These are phyloP conservation scores for Amphilophus citrinellus DNA, from an alignment of 2,113 vertebrate species.

Conservation along the genomic window DNA sequence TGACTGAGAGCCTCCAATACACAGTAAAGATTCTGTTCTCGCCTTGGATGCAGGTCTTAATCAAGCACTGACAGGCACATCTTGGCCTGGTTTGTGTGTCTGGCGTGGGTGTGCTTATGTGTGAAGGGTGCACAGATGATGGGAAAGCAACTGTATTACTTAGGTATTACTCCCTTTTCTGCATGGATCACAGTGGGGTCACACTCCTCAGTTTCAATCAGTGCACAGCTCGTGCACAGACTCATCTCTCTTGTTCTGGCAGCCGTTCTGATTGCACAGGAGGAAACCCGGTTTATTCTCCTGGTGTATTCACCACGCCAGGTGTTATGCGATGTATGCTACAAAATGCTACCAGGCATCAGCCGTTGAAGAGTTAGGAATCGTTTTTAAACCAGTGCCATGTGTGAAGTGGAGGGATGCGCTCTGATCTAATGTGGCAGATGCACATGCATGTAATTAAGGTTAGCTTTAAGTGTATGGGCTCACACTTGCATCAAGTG, in stretches of 20 bases:
- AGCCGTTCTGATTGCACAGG: conserved; percentile 54
- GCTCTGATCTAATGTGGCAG: conserved; percentile 58
- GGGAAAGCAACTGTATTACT: conserved; percentile 61
- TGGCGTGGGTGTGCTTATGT: conserved; percentile 29
- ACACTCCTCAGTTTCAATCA: conserved; percentile 62
- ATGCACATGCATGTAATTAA: conserved; percentile 78
- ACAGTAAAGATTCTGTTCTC: conserved; percentile 65
- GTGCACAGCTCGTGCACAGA: conserved; percentile 28
- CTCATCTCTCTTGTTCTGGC: conserved; percentile 43
- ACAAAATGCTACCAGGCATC: conserved; percentile 36
- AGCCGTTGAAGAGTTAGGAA: conserved; percentile 17
- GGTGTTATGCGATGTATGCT: conserved; percentile 19
- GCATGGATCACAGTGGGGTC: conserved; percentile 69
- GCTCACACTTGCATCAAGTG: conserved; percentile 60
- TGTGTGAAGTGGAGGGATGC: conserved; percentile 36
- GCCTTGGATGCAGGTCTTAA: conserved; percentile 72
- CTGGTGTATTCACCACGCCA: conserved; percentile 22
- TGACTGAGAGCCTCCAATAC: conserved; percentile 57
- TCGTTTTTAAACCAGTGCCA: conserved; percentile 50
- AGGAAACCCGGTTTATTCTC: conserved; percentile 54
- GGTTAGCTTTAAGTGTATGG: conserved; percentile 68
- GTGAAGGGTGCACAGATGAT: conserved; percentile 53
- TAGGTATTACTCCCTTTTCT: conserved; percentile 67
- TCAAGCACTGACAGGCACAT: conserved; percentile 68
- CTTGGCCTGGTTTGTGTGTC: conserved; percentile 47